Evolutionary conservation across 2,888 invertebrate genomes (phyloP).

Genomic region (Phalera bucephala): DNA sequence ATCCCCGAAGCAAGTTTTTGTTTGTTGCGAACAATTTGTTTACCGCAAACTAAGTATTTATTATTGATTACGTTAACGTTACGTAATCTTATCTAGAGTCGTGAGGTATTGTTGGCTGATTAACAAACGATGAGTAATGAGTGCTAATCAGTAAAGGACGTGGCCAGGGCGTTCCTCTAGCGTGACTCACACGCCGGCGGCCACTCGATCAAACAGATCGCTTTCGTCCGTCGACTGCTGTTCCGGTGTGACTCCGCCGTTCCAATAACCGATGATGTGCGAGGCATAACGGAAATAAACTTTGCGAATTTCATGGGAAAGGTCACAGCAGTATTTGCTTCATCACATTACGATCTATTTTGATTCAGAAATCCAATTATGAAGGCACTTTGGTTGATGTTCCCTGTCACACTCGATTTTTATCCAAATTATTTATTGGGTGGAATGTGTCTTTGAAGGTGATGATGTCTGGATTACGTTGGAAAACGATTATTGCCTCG

Average conservation of each 20-base stretch:
- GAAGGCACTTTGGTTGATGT: too few relatives aligned
- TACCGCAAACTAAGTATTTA: slow-evolving; percentile 5
- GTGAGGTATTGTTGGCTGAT: slow-evolving; percentile 49
- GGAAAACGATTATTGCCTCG: too few relatives aligned
- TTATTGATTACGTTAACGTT: slow-evolving; percentile 40
- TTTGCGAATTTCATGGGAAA: slow-evolving; percentile 41
- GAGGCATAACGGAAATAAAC: slow-evolving; percentile 36
- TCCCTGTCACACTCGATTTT: too few relatives aligned
- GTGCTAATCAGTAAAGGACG: slow-evolving; percentile 69
- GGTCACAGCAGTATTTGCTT: slow-evolving; percentile 17
- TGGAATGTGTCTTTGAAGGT: too few relatives aligned
- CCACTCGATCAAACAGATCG: slow-evolving; percentile 43
- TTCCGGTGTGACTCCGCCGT: slow-evolving; percentile 50
- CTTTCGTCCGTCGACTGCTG: slow-evolving; percentile 39
- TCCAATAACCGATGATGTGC: slow-evolving; percentile 26
- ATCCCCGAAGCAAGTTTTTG: too few relatives aligned
- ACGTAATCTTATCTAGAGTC: slow-evolving; percentile 49
- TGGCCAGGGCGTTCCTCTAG: slow-evolving; percentile 63
- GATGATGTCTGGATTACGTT: too few relatives aligned
- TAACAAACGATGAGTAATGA: slow-evolving; percentile 68
- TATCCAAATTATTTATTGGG: too few relatives aligned
- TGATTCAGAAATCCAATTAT: too few relatives aligned
- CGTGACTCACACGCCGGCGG: slow-evolving; percentile 53
- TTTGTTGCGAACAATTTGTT: too few relatives aligned
- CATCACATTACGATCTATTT: slow-evolving; percentile 3